phyloP scores from a whole-genome alignment of 2,113 vertebrate species.

The Poeciliopsis retropinna region DNA sequence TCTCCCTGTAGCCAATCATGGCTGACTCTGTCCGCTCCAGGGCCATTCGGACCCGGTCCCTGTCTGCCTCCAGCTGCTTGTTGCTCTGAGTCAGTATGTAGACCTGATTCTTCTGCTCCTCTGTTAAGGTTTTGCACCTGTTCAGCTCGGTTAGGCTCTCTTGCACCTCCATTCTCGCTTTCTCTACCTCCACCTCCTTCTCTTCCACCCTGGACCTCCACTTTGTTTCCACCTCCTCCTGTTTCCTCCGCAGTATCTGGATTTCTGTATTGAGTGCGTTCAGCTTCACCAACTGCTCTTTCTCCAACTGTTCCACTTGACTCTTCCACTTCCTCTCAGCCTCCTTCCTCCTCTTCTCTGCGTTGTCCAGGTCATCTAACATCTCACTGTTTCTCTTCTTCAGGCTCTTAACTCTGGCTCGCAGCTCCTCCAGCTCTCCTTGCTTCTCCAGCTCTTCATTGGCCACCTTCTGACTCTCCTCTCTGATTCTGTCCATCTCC shows the following conservation, averaged over 20 bases:
- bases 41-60: conserved; percentile 53
- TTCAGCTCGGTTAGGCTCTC: conserved; percentile 27
- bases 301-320: conserved; percentile 22
- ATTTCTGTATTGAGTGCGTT: not conserved
- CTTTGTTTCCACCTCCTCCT: conserved; percentile 16
- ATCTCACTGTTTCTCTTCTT: conserved; percentile 53
- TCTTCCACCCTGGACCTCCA: conserved; percentile 27
- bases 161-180: conserved; percentile 4
- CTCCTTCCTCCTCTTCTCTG: conserved; percentile 14
- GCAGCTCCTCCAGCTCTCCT: conserved; percentile 53
- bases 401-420: conserved; percentile 46
- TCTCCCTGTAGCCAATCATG: conserved; percentile 57
- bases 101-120: conserved; percentile 52
- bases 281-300: conserved; percentile 23
- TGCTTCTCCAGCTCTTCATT: conserved; percentile 33
- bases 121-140: conserved; percentile 30
- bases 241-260: conserved; percentile 10
- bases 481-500: conserved; percentile 46
- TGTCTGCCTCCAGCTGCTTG: conserved; percentile 61
- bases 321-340: conserved; percentile 28
- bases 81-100: conserved; percentile 50
- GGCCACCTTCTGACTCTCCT: conserved; percentile 29
- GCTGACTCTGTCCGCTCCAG: conserved; percentile 67
- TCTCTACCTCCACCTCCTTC: not conserved
- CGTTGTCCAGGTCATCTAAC: conserved; percentile 28